These are phyloP conservation scores for Artemisiospiza belli DNA, from an alignment of 2,113 vertebrate species.

Conservation along the genomic window DNA sequence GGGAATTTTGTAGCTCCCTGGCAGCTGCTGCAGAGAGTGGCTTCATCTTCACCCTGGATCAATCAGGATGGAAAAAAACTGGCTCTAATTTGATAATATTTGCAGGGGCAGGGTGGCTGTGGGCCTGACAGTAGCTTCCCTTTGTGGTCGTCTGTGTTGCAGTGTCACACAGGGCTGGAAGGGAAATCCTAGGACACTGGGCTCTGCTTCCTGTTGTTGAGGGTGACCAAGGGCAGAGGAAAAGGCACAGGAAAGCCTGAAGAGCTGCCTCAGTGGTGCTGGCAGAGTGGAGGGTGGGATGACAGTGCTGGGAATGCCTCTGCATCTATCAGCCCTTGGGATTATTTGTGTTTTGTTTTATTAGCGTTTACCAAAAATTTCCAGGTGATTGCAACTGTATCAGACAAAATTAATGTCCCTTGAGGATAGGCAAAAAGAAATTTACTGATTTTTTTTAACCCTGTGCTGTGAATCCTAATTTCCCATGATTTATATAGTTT, in stretches of 20 bases:
- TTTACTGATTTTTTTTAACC: not conserved
- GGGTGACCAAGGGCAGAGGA: not conserved
- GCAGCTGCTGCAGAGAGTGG: not conserved
- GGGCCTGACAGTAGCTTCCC: not conserved
- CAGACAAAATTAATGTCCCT: not conserved
- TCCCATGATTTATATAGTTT: not conserved
- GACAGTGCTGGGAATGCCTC: not conserved
- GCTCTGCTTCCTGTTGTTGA: not conserved
- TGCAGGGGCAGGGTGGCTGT: not conserved
- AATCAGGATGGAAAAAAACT: not conserved
- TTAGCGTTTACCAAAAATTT: not conserved
- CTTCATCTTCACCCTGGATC: not conserved
- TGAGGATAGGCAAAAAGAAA: not conserved
- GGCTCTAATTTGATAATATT: not conserved
- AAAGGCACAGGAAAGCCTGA: not conserved
- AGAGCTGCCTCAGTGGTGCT: not conserved
- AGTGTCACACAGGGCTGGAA: not conserved
- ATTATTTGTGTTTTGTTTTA: not conserved
- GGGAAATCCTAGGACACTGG: not conserved
- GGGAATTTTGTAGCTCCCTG: not conserved
- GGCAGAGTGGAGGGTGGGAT: not conserved
- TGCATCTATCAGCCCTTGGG: not conserved
- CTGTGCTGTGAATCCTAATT: constrained; percentile 23
- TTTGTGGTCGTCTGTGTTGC: not conserved
- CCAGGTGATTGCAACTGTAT: not conserved